Percentiles rank a stretch among this genome's conserved stretches.
Evolutionary conservation across 2,888 invertebrate species (phyloP).

Genomic region (Euzophera pinguis): DNA sequence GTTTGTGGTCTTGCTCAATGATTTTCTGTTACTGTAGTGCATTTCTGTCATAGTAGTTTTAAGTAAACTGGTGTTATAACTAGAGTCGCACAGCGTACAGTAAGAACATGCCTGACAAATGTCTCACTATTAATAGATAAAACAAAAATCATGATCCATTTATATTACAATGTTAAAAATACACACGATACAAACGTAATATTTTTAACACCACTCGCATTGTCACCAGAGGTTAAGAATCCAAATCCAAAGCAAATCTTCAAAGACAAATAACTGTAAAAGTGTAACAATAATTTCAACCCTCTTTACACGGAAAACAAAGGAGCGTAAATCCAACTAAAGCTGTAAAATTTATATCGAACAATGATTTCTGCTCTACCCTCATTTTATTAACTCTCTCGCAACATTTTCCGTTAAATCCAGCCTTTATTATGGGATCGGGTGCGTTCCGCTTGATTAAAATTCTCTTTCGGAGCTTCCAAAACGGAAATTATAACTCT

Average conservation of each 20-base stretch:
- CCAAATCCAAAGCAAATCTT: too few relatives aligned
- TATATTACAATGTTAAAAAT: too few relatives aligned
- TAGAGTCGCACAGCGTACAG: background rate
- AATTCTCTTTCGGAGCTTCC: slow-evolving; percentile 1
- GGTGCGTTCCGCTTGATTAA: slow-evolving; percentile 10
- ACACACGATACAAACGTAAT: too few relatives aligned
- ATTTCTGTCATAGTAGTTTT: background rate
- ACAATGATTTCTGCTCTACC: slow-evolving; percentile 9
- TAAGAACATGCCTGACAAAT: too few relatives aligned
- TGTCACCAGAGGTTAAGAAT: too few relatives aligned
- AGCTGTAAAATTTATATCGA: slow-evolving; percentile 2
- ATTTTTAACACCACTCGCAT: too few relatives aligned
- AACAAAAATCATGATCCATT: too few relatives aligned
- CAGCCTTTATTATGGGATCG: slow-evolving; percentile 8
- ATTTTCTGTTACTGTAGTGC: background rate
- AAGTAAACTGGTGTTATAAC: background rate
- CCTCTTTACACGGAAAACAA: background rate
- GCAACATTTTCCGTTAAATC: slow-evolving; percentile 6
- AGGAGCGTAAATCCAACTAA: slow-evolving; percentile 1
- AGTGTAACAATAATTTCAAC: background rate
- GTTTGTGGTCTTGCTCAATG: background rate
- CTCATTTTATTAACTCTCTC: slow-evolving; percentile 13
- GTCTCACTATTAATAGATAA: too few relatives aligned
- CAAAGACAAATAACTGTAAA: background rate
- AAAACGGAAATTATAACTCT: slow-evolving; percentile 8